Percentiles rank a stretch among this genome's conserved stretches.
These are phyloP conservation scores for Drosophila willistoni DNA, from an alignment of 1,140 invertebrate species.

Conservation along the genomic window DNA sequence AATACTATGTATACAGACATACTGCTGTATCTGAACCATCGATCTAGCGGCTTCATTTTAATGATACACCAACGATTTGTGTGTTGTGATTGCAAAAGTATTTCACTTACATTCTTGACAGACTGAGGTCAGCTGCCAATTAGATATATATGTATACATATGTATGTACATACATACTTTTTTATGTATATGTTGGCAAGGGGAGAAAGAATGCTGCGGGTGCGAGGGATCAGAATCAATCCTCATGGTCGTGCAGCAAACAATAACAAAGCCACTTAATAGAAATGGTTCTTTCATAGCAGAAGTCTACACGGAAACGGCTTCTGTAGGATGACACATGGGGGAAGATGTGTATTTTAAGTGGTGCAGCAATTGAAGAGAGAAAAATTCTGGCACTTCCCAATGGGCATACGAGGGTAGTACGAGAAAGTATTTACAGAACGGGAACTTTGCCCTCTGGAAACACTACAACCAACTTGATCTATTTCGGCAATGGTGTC, in stretches of 20 bases:
- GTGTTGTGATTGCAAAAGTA: conserved; percentile 6
- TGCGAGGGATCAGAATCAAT: background rate
- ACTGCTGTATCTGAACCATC: conserved; percentile 21
- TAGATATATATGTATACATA: background rate
- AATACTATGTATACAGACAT: background rate
- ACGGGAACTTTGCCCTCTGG: no score
- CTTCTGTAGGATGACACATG: background rate
- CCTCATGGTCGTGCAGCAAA: background rate
- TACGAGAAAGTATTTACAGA: background rate
- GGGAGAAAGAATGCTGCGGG: no score
- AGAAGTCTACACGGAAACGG: background rate
- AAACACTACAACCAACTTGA: no score
- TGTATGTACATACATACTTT: background rate
- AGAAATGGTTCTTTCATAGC: background rate
- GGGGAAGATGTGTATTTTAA: conserved; percentile 8
- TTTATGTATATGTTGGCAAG: no score
- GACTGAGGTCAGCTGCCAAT: conserved; percentile 12
- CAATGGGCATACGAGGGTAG: background rate
- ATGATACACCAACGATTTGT: background rate
- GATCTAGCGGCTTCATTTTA: background rate
- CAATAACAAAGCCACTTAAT: conserved; percentile 21
- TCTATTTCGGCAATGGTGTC: no score
- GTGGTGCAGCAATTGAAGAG: background rate
- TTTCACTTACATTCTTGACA: conserved; percentile 11
- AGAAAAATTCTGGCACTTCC: background rate